These are phyloP conservation scores for Shinisaurus crocodilurus DNA, from an alignment of 2,113 vertebrate genomes.

Conservation along the genomic window DNA sequence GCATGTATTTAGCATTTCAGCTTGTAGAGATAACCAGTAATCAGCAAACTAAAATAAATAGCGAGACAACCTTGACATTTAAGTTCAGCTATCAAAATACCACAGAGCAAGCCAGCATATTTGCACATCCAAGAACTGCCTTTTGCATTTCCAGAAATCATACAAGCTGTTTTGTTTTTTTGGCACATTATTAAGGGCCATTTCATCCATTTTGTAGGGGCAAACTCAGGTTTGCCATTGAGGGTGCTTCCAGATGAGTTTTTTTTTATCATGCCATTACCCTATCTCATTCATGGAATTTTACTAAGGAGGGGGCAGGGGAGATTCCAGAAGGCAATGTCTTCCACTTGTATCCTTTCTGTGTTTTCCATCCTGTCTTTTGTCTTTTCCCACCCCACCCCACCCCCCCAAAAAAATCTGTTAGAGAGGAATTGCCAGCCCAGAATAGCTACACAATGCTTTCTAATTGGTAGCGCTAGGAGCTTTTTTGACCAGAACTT, in stretches of 20 bases:
- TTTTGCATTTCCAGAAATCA: not conserved
- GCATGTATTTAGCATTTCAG: not conserved
- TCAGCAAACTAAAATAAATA: not conserved
- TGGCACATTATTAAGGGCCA: not conserved
- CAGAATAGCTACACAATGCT: no score
- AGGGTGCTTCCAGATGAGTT: not conserved
- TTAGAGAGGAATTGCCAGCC: no score
- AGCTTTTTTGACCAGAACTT: no score
- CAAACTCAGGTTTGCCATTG: not conserved
- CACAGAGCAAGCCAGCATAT: not conserved
- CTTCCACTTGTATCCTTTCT: no score
- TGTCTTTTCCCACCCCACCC: no score
- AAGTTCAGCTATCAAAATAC: constrained; percentile 24
- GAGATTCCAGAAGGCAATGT: no score
- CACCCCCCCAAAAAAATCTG: no score
- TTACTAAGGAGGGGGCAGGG: no score
- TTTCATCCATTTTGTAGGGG: not conserved
- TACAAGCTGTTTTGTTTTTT: constrained; percentile 3
- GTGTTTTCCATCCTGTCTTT: no score
- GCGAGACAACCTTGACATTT: not conserved
- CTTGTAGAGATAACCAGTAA: not conserved
- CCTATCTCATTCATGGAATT: no score
- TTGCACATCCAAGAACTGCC: not conserved
- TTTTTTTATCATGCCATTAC: no score
- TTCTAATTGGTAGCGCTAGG: no score